These are phyloP conservation scores for Bolborhynchus lineola DNA, from an alignment of 2,113 vertebrate genomes.

Conservation along the genomic window DNA sequence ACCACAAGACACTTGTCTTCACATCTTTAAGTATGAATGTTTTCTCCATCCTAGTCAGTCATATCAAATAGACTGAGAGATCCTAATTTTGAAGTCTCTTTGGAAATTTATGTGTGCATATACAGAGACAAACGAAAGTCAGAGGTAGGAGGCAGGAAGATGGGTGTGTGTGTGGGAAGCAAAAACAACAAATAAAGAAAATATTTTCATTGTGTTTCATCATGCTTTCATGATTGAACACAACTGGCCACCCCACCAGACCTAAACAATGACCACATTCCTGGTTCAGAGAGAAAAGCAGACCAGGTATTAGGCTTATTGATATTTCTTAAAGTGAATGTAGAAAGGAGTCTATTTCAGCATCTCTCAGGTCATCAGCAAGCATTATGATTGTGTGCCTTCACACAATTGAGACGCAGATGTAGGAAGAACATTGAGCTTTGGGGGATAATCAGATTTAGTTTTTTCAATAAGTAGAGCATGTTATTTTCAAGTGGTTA, in stretches of 20 bases:
- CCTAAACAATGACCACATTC: not conserved
- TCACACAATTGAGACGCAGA: slow-evolving; percentile 19
- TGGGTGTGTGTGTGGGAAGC: accelerated
- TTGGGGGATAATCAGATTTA: slow-evolving; percentile 42
- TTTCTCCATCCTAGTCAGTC: not conserved
- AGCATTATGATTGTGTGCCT: not conserved
- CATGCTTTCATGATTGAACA: not conserved
- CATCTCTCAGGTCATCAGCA: slow-evolving; percentile 23
- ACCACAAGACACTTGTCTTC: not conserved
- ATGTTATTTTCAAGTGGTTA: slow-evolving; percentile 62
- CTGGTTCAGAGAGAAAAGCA: not conserved
- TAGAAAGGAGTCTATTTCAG: not conserved
- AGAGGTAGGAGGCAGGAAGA: not conserved
- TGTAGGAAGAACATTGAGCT: slow-evolving; percentile 33
- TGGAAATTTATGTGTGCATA: accelerated
- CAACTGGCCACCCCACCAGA: not conserved
- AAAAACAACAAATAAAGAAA: not conserved
- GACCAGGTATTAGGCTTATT: not conserved
- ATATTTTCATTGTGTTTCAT: not conserved
- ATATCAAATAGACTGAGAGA: not conserved
- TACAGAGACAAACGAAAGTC: not conserved
- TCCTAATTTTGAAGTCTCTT: not conserved
- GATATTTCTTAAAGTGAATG: not conserved
- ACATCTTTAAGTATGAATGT: accelerated
- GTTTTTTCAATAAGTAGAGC: slow-evolving; percentile 51